Evolutionary conservation across 2,113 vertebrate species (phyloP).

Genomic region (Uria aalge): DNA sequence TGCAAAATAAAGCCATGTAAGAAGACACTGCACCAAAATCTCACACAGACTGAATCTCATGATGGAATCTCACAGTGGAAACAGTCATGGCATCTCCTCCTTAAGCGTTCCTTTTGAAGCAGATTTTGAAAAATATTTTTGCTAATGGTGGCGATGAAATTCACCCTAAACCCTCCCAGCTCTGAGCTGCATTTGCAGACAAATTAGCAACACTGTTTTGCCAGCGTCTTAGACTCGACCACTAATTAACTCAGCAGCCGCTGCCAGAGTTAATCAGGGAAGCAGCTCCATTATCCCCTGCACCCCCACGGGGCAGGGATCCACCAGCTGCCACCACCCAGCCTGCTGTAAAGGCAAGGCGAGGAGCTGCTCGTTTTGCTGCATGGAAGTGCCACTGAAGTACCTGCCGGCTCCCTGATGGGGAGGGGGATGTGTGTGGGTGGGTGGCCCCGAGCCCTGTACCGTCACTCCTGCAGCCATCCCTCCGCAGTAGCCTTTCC

Average conservation of each 20-base stretch:
- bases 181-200: not conserved
- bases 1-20: not conserved
- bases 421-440: not conserved
- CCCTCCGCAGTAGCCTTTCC: accelerated
- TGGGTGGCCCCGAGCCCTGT: accelerated
- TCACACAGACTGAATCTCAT: not conserved
- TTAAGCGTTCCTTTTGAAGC: not conserved
- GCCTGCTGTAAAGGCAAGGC: not conserved
- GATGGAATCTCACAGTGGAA: not conserved
- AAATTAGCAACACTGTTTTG: constrained; percentile 2
- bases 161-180: not conserved
- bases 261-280: constrained; percentile 50
- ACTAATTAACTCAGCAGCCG: constrained; percentile 67
- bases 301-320: not conserved
- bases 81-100: not conserved
- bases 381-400: not conserved
- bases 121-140: not conserved
- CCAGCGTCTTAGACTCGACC: not conserved
- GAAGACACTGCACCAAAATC: not conserved
- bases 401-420: accelerated
- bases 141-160: not conserved
- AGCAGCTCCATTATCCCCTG: not conserved
- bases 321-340: constrained; percentile 9
- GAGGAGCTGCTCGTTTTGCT: not conserved
- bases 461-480: accelerated